Conservation (phyloP, 2,888 invertebrate species). For the Drosophila histrio region DNA sequence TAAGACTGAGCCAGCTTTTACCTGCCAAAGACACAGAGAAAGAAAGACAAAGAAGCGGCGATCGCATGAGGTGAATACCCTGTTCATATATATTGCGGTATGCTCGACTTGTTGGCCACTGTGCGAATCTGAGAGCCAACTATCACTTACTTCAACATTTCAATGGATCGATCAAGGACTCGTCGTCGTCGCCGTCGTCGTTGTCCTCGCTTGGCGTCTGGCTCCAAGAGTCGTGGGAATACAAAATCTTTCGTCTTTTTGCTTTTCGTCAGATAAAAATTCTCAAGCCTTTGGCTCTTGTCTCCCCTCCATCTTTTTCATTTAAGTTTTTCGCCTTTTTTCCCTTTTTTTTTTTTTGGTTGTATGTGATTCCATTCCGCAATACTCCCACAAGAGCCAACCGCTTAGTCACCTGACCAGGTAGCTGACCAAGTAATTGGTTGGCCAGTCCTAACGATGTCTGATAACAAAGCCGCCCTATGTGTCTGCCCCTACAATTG, state of each 20-base stretch:
- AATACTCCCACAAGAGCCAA: slow-evolving; percentile 45
- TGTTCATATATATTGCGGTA: slow-evolving; percentile 43
- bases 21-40: slow-evolving; percentile 52
- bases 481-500: slow-evolving; percentile 18
- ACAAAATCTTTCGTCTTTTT: slow-evolving; percentile 18
- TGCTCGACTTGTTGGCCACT: slow-evolving; percentile 63
- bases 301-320: slow-evolving; percentile 56
- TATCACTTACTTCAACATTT: slow-evolving; percentile 45
- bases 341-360: neutral
- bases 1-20: slow-evolving; percentile 51
- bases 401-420: slow-evolving; percentile 53
- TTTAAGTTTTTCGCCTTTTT: slow-evolving; percentile 10
- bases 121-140: slow-evolving; percentile 15
- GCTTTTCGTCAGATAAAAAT: slow-evolving; percentile 26
- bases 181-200: slow-evolving; percentile 11
- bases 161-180: slow-evolving; percentile 60
- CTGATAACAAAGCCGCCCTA: slow-evolving; percentile 41
- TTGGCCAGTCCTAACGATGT: slow-evolving; percentile 10
- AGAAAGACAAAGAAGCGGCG: neutral
- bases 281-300: slow-evolving; percentile 53
- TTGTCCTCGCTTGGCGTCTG: slow-evolving; percentile 47
- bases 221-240: slow-evolving; percentile 66
- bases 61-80: slow-evolving; percentile 51
- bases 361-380: slow-evolving; percentile 7
- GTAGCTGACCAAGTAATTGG: slow-evolving; percentile 38